Conservation (phyloP, 2,888 invertebrate genomes). For the Coelinius sp. region DNA sequence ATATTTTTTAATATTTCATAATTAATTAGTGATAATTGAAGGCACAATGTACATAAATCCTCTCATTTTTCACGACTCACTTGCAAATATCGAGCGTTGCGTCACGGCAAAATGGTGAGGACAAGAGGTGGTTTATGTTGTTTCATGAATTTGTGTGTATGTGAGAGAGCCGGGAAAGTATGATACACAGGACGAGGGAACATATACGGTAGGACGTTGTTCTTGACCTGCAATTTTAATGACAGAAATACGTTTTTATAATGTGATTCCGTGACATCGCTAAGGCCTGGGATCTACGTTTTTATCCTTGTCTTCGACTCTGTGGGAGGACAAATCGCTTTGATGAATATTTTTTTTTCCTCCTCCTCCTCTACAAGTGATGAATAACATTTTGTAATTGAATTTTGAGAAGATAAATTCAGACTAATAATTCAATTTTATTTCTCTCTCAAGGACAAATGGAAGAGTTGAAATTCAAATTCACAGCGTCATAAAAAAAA, state of each 20-base stretch:
- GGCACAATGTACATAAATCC: conserved; percentile 12
- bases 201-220: conserved; percentile 47
- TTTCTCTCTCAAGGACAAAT: neutral
- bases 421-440: neutral
- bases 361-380: neutral
- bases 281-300: neutral
- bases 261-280: conserved; percentile 23
- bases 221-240: conserved; percentile 47
- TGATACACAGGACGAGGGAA: conserved; percentile 31
- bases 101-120: conserved; percentile 19
- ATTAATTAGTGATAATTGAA: neutral
- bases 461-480: neutral
- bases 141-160: conserved; percentile 26
- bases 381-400: neutral
- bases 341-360: neutral
- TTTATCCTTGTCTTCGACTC: conserved; percentile 3
- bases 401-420: neutral
- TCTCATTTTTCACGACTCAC: conserved; percentile 30
- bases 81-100: conserved; percentile 39
- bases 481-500: too few relatives aligned
- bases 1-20: neutral
- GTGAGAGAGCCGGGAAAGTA: conserved; percentile 28
- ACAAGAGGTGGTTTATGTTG: neutral
- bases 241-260: conserved; percentile 29
- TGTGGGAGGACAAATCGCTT: conserved; percentile 9